Evolutionary conservation across 1,140 invertebrate genomes (phyloP), one percentile per base, ranked within the genome.

Genomic region (Oppia nitens): DNA sequence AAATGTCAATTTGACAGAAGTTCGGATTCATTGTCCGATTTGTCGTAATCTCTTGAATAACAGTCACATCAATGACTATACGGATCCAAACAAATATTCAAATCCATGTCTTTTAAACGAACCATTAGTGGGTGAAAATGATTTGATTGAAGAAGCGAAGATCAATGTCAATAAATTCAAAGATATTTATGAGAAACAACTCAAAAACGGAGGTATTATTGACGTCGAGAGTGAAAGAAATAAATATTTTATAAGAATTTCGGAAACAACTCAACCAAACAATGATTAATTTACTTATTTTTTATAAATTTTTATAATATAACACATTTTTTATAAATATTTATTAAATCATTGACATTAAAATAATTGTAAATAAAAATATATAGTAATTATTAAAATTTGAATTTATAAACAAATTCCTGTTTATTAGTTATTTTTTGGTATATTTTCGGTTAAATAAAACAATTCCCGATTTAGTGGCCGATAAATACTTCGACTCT

Each of bases 131-230:
- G 49, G 20, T 49, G 55, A 57, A 27, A 27, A 2, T 25, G 40
- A 20, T 2, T 52, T 57, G 9, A n/a, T 52, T 12, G 26, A 57
- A 27, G 55, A 57, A 21, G 49, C 49, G 2, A 50, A 24, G 45
- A 12, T 20, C 12, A 26, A 50, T 20, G 28, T 49, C 20, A 40
- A 49, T 21, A 23, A 21, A 25, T 50, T 57, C 26, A 28, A 23
- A 3, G 17, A 29, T 2, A 26, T 57, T 14, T 57, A 26, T 28
- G 47, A 49, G 20, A 57, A 57, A 23, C 55, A 57, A 23, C 55
- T 49, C 11, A 20, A 50, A 20, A 52, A 57, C 17, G 55, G 55
- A 12, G 55, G 55, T 17, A 57, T 57, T 20, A 57, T 57, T 53
- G 55, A 57, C 3, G 49, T 26, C 50, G 55, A 48, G 24, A 28